Percentiles rank a stretch among this genome's conserved stretches.
Conservation (phyloP, 2,888 invertebrate genomes). For the Phengaris alcon region DNA sequence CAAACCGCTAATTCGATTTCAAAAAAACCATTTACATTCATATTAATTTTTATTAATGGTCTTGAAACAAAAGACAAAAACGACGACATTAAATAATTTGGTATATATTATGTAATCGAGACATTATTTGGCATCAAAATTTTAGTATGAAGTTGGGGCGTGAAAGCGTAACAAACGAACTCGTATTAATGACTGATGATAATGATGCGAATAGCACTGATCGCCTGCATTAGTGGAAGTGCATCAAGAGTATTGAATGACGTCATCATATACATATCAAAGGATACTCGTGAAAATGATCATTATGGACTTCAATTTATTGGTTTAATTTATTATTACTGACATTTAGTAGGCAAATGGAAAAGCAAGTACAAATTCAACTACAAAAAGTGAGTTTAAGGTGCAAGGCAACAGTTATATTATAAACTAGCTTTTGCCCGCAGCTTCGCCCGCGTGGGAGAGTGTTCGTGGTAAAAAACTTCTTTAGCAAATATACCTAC, state of each 20-base stretch:
- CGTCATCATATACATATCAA: slow-evolving; percentile 15
- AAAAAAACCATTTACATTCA: no score
- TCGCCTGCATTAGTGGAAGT: neutral
- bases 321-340: neutral
- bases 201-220: neutral
- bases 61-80: no score
- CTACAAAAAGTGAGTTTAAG: no score
- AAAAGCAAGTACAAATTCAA: no score
- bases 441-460: no score
- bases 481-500: no score
- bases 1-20: no score
- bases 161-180: neutral
- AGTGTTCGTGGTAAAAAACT: no score
- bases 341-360: no score
- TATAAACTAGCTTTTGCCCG: no score
- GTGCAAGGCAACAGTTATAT: no score
- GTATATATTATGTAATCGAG: neutral
- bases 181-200: neutral
- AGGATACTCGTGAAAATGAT: neutral
- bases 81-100: neutral
- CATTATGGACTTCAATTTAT: neutral
- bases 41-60: no score
- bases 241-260: slow-evolving; percentile 23
- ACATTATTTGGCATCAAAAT: neutral
- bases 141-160: neutral